These are phyloP conservation scores for Cheracebus regulus DNA, from an alignment of 2,797 vertebrate genomes.

Conservation along the genomic window DNA sequence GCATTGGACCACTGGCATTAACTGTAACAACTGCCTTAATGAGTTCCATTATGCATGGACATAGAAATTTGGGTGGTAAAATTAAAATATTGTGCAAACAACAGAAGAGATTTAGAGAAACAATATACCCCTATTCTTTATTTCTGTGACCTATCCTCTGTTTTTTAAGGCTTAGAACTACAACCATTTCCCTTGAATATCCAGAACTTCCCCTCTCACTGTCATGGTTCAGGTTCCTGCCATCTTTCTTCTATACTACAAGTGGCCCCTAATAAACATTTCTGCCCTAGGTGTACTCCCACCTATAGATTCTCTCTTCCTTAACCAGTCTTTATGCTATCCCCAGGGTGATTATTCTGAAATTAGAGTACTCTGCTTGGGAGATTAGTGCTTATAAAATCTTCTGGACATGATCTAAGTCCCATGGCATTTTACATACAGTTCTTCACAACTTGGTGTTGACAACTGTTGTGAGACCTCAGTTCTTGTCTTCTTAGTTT, in stretches of 20 bases:
- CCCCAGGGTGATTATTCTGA: not conserved
- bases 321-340: not conserved
- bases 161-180: not conserved
- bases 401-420: not conserved
- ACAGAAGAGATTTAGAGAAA: not conserved
- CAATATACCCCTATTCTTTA: not conserved
- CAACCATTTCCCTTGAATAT: not conserved
- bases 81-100: not conserved
- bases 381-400: not conserved
- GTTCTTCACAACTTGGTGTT: not conserved
- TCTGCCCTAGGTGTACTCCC: not conserved
- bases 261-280: not conserved
- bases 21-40: accelerated
- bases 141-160: not conserved
- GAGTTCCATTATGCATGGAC: not conserved
- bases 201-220: not conserved
- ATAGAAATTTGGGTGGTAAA: not conserved
- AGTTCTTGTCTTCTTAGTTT: not conserved
- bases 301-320: not conserved
- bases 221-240: not conserved
- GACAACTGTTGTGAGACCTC: not conserved
- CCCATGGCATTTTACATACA: not conserved
- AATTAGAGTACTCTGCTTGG: not conserved
- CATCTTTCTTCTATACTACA: not conserved
- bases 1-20: not conserved